Conservation (phyloP, 2,797 vertebrate genomes). For the Crenuchus spilurus region DNA sequence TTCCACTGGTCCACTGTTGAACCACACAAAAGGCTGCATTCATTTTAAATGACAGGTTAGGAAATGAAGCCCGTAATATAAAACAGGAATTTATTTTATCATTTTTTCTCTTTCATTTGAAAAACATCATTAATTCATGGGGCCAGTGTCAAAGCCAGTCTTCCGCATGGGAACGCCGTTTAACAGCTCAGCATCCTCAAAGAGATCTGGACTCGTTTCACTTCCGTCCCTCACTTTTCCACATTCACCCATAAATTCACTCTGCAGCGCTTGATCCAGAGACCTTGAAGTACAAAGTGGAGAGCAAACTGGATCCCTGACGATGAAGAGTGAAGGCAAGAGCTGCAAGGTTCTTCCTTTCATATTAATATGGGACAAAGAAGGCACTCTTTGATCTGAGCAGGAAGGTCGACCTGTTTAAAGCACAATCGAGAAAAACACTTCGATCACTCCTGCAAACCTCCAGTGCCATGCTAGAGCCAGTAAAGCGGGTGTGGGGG, state of each 20-base stretch:
- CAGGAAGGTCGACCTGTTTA: constrained; percentile 71
- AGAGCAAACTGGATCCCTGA: constrained; percentile 56
- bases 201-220: constrained; percentile 14
- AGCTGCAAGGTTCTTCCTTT: constrained; percentile 70
- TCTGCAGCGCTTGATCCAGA: constrained; percentile 19
- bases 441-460: background rate
- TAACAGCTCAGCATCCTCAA: constrained; percentile 21
- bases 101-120: background rate
- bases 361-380: constrained; percentile 71
- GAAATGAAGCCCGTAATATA: background rate
- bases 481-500: background rate
- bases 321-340: constrained; percentile 61
- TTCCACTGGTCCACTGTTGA: background rate
- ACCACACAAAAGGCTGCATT: background rate
- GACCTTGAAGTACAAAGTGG: constrained; percentile 33
- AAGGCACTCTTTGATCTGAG: constrained; percentile 69
- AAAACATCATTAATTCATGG: constrained; percentile 1
- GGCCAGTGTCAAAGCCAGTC: background rate
- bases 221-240: constrained; percentile 17
- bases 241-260: constrained; percentile 16
- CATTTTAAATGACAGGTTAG: background rate
- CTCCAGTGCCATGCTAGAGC: background rate
- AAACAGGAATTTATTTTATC: too few relatives aligned
- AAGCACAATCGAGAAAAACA: background rate
- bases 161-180: background rate